Base-by-base conservation (phyloP, 1,140 invertebrate genomes). In the Coelopa frigida region DNA sequence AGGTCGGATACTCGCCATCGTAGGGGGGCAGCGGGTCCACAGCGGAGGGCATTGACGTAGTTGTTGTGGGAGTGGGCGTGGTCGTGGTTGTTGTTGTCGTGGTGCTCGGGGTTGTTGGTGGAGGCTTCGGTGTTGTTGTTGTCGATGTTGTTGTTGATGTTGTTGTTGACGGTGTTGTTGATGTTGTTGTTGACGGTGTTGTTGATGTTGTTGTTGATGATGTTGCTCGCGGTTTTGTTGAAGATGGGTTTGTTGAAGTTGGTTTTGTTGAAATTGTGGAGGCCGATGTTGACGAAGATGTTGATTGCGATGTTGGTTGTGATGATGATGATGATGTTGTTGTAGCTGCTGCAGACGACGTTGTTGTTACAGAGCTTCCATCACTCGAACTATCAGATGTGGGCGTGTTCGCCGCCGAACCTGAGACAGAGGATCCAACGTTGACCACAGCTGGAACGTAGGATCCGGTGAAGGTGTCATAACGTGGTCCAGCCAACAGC, bases 201-300 rank as follows among this genome's bases (percentile, higher is more conserved):
- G 44, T 40, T 40, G 21, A 32, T 31, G 24, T n/a, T 17, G 24
- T 37, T 7, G 10, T 18, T 12, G 24, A 10, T 18, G 47, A 29
- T 8, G 14, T 29, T 8, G 27, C 8, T 29, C 8, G 8, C 8
- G 27, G 8, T 10, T 29, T 29, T 8, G 27, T 10, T 29, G 27
- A 29, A 10, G 27, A 10, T 10, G 14, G 27, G 14, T 59, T 37
- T 11, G 35, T 7, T 7, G 7, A 37, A 8, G 11, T 15, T n/a
- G 17, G 21, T 12, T 26, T 61, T 61, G 33, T 59, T 62, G 22
- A 52, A 62, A 21, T 50, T 57, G 49, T 58, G 61, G 0, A 59
- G 55, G 53, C 14, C 14, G 27, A 14, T 10, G 14, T 14, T 29
- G 27, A 8, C n/a, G n/a, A n/a, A n/a, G n/a, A n/a, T n/a, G n/a